Evolutionary conservation across 2,113 vertebrate genomes (phyloP), one percentile per base, ranked within the genome.

Genomic region (Thymallus thymallus): DNA sequence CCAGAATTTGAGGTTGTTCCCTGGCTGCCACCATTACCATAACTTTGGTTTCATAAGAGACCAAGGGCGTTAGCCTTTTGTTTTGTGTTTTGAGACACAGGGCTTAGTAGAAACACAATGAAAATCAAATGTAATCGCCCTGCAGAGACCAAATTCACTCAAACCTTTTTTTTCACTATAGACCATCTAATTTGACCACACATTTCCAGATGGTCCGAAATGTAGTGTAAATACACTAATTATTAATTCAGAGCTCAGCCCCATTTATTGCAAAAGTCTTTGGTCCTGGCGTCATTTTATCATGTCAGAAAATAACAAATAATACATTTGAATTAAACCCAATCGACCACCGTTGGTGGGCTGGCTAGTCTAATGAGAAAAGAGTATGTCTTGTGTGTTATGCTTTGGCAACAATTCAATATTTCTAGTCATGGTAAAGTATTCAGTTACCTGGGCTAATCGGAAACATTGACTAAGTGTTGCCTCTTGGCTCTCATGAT

Each of bases 231-330:
- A 75, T 23, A 56, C 55, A 22, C 73, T 41, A 23, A 32, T 23
- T 51, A 51, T 48, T 66, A 51, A 60, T 80, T 75, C 32, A 20
- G 55, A 61, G 67, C 65, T 58, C 51, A 76, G 18, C n/a, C 26
- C 63, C 6, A 18, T 66, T 66, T 68, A 72, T 66, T 12, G 75
- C 69, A 83, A 75, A 76, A 5, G 1, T 20, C 16, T 2, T n/a
- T 29, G 16, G 5, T 16, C 32, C 16, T 20, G 22, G 16, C 2
- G 61, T 46, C 35, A n/a, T 72, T 72, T 74, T 12, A 78, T 74
- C 64, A 55, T 55, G 4, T 73, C 45, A 67, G 23, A 70, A 6
- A 55, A 29, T 23, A 20, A 29, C 51, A 64, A 64, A 12, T 30
- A 29, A 51, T 6, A 69, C 24, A 56, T 13, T 55, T 24, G n/a